Conservation (phyloP, 2,113 vertebrate genomes). For the Nannobrachium achirus region DNA sequence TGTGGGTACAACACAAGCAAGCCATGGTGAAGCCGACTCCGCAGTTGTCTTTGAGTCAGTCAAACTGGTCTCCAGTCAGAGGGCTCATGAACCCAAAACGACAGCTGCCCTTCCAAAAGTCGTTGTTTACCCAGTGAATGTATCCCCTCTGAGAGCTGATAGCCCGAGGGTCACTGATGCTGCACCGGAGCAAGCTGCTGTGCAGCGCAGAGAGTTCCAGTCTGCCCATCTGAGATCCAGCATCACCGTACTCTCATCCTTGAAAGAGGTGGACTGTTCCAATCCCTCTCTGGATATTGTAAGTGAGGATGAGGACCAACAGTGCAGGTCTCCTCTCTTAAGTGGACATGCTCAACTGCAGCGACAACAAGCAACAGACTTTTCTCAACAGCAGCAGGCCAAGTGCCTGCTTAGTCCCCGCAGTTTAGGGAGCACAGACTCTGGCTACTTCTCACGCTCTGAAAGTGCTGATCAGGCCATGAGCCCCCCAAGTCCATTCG, state of each 20-base stretch:
- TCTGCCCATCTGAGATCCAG: constrained; percentile 71
- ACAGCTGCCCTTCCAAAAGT: constrained; percentile 90
- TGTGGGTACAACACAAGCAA: constrained; percentile 70
- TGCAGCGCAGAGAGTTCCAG: constrained; percentile 85
- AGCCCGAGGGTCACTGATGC: constrained; percentile 85
- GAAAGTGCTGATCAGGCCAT: constrained; percentile 96
- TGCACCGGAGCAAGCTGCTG: constrained; percentile 81
- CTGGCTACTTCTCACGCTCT: constrained; percentile 96
- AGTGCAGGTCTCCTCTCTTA: constrained; percentile 76
- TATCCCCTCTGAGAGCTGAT: constrained; percentile 88
- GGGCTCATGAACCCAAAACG: constrained; percentile 80
- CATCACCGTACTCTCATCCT: constrained; percentile 74
- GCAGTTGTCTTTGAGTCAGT: constrained; percentile 56
- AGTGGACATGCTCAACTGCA: constrained; percentile 89
- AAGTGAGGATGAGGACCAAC: constrained; percentile 83
- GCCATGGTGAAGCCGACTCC: constrained; percentile 61
- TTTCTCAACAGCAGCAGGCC: constrained; percentile 89
- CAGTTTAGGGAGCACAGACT: constrained; percentile 96
- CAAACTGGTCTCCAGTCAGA: constrained; percentile 75
- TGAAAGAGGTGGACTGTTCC: constrained; percentile 84
- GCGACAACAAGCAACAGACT: constrained; percentile 95
- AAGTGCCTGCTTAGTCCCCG: constrained; percentile 94
- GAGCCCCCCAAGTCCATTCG: constrained; percentile 90
- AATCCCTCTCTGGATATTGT: constrained; percentile 76
- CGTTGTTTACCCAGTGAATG: constrained; percentile 88